These are phyloP conservation scores for Chaetophractus vellerosus DNA, from an alignment of 2,797 vertebrate genomes.

Conservation along the genomic window DNA sequence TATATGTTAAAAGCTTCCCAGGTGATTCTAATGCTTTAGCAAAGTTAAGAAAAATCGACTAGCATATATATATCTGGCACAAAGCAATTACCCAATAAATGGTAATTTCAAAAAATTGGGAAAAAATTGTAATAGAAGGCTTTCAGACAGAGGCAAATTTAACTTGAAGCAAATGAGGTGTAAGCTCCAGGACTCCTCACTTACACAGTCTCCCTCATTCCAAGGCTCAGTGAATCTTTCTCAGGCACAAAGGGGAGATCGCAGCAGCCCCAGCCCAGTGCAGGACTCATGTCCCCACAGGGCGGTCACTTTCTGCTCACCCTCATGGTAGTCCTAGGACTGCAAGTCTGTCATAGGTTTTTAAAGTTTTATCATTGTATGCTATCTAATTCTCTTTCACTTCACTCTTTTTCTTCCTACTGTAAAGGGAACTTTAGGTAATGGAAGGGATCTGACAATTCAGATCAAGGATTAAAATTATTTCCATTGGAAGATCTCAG, in stretches of 20 bases:
- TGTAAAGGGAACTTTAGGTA: constrained; percentile 35
- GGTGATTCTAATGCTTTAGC: background rate
- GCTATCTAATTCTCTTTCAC: constrained; percentile 15
- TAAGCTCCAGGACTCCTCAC: background rate
- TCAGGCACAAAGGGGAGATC: background rate
- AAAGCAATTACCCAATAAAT: constrained; percentile 42
- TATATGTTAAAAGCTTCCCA: constrained; percentile 46
- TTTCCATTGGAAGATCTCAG: constrained; percentile 27
- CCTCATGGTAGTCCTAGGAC: too few relatives aligned
- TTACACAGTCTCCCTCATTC: background rate
- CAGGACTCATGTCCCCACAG: background rate
- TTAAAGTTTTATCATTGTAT: background rate
- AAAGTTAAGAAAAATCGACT: background rate
- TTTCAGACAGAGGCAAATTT: constrained; percentile 25
- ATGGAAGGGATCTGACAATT: constrained; percentile 17
- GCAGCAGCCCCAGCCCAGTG: background rate
- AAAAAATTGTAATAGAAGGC: background rate
- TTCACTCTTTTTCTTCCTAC: background rate
- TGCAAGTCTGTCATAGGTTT: too few relatives aligned
- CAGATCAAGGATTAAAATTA: constrained; percentile 46
- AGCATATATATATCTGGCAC: background rate
- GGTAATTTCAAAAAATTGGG: background rate
- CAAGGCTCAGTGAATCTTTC: background rate
- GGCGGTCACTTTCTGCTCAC: background rate
- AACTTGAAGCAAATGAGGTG: constrained; percentile 29